A percentile compares a stretch with the other conserved stretches of the same genome.
Conservation (phyloP, 2,888 invertebrate genomes). For the Chymomyza amoena region DNA sequence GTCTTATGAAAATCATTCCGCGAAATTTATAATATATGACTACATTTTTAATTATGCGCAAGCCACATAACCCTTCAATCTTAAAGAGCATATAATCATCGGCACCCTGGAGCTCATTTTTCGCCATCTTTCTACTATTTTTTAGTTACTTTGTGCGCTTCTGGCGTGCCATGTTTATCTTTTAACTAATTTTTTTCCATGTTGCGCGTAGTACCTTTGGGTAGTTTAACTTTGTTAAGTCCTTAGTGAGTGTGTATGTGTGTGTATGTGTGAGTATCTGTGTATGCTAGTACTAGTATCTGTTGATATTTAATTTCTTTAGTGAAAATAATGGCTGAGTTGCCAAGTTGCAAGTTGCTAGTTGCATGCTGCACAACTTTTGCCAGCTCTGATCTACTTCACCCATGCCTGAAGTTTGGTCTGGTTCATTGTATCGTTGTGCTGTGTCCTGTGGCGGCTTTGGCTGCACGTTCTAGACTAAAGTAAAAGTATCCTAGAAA, state of each 20-base stretch:
- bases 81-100: not conserved
- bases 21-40: too few relatives aligned
- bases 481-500: slow-evolving; percentile 1
- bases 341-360: slow-evolving; percentile 37
- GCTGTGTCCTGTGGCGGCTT: not conserved
- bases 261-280: slow-evolving; percentile 16
- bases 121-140: slow-evolving; percentile 10
- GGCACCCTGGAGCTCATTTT: not conserved
- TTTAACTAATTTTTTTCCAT: slow-evolving; percentile 71
- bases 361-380: slow-evolving; percentile 63
- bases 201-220: slow-evolving; percentile 47
- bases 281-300: slow-evolving; percentile 6
- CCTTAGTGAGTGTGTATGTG: slow-evolving; percentile 22
- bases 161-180: slow-evolving; percentile 71
- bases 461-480: not conserved
- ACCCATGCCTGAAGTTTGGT: not conserved
- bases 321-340: slow-evolving; percentile 67
- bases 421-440: not conserved
- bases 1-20: too few relatives aligned
- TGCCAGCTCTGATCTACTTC: slow-evolving; percentile 6
- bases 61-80: too few relatives aligned
- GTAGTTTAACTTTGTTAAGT: slow-evolving; percentile 56
- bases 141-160: slow-evolving; percentile 47
- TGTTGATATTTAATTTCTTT: slow-evolving; percentile 65
- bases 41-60: too few relatives aligned